phyloP scores from a whole-genome alignment of 2,113 vertebrate genomes.

The Alectura lathami region DNA sequence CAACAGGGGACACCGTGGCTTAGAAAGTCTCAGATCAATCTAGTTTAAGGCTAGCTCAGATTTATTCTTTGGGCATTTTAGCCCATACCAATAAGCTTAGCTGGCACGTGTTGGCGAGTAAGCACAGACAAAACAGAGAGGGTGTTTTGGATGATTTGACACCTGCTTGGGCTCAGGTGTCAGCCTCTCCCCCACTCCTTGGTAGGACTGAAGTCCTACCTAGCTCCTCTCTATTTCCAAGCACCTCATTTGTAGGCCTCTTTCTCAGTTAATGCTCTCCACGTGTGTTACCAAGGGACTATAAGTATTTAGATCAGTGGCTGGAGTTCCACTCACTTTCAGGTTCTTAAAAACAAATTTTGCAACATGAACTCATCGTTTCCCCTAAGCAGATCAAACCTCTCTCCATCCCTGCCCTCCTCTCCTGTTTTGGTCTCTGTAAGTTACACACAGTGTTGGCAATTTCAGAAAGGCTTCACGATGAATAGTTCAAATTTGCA shows the following conservation, averaged over 20 bases:
- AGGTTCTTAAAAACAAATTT: background rate
- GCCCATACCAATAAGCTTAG: background rate
- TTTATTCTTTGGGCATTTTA: background rate
- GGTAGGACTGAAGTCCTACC: background rate
- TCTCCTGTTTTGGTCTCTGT: background rate
- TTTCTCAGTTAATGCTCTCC: background rate
- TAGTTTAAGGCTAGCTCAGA: background rate
- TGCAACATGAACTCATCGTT: background rate
- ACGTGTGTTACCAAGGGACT: background rate
- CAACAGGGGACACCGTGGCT: background rate
- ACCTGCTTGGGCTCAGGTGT: background rate
- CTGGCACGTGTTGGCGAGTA: background rate
- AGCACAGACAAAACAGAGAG: background rate
- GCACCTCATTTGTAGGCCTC: background rate
- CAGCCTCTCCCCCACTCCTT: background rate
- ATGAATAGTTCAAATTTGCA: background rate
- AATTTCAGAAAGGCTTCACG: background rate
- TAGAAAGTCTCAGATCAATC: background rate
- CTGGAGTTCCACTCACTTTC: background rate
- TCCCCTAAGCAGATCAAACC: background rate
- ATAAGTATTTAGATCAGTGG: background rate
- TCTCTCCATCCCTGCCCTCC: background rate
- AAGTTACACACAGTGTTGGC: background rate
- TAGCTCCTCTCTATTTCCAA: background rate
- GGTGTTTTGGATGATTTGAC: background rate